A percentile compares a stretch with the other conserved stretches of the same genome.
Conservation (phyloP, 2,113 vertebrate genomes). For the Cebidichthys violaceus region DNA sequence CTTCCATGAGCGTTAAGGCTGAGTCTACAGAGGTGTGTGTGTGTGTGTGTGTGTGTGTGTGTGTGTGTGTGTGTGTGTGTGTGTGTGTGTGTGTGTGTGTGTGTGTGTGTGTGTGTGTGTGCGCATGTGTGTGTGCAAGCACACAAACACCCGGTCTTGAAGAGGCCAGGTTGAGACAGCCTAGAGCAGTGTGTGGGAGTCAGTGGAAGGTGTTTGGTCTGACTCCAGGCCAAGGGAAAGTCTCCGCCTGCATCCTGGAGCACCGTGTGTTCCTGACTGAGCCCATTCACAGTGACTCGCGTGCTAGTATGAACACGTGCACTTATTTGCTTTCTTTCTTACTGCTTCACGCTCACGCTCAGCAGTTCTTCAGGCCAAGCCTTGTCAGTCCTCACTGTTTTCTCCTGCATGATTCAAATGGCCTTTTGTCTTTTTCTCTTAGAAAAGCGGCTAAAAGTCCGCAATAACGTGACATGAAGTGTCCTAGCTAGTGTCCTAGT, state of each 20-base stretch:
- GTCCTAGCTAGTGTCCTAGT: too few species aligned
- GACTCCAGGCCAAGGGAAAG: conserved; percentile 55
- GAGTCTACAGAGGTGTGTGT: not conserved
- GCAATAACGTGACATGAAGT: conserved; percentile 4
- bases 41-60: not conserved
- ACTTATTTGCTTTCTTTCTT: conserved; percentile 3
- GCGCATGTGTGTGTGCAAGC: not conserved
- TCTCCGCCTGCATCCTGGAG: conserved; percentile 44
- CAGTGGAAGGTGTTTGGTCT: conserved; percentile 59
- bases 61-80: not conserved
- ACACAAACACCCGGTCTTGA: not conserved
- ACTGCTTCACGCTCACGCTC: not conserved
- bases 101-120: not conserved
- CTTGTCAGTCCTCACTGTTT: conserved; percentile 3
- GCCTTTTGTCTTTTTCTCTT: conserved; percentile 1
- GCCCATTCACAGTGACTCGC: conserved; percentile 26
- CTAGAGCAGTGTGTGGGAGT: conserved; percentile 46
- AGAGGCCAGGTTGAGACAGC: conserved; percentile 44
- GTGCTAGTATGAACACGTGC: conserved; percentile 22
- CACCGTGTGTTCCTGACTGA: conserved; percentile 39
- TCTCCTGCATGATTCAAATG: conserved; percentile 8
- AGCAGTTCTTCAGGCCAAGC: conserved; percentile 4
- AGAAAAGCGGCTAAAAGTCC: conserved; percentile 2
- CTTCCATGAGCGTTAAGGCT: conserved; percentile 3
- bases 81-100: not conserved